These are phyloP conservation scores for Euphonia xanthogaster DNA, from an alignment of 2,797 vertebrate genomes.

Conservation along the genomic window DNA sequence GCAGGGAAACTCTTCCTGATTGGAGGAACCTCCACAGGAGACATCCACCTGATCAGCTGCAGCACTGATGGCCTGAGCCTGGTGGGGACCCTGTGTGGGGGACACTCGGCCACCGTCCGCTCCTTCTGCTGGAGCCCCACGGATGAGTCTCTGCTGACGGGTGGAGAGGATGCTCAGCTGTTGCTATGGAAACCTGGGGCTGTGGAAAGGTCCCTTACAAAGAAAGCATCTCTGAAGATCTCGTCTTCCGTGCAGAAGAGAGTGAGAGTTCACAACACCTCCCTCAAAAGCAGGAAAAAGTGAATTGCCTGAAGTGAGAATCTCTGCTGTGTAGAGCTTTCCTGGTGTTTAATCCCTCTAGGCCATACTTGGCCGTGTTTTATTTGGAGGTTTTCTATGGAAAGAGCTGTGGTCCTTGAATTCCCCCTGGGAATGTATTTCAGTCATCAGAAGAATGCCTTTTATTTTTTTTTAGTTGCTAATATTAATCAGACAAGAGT, in stretches of 20 bases:
- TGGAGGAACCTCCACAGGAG: slow-evolving; percentile 81
- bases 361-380: neutral
- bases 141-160: slow-evolving; percentile 82
- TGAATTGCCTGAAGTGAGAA: neutral
- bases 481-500: slow-evolving; percentile 2
- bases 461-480: neutral
- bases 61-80: slow-evolving; percentile 53
- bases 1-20: slow-evolving; percentile 81
- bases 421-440: neutral
- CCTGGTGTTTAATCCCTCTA: neutral
- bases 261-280: slow-evolving; percentile 80
- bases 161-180: slow-evolving; percentile 91
- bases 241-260: slow-evolving; percentile 82
- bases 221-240: slow-evolving; percentile 81
- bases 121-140: slow-evolving; percentile 86
- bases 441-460: neutral
- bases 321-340: neutral
- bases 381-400: neutral
- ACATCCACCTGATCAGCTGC: slow-evolving; percentile 84
- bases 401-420: neutral
- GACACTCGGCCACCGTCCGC: slow-evolving; percentile 85
- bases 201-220: slow-evolving; percentile 70
- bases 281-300: slow-evolving; percentile 71
- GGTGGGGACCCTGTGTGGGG: slow-evolving; percentile 76
- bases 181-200: slow-evolving; percentile 88